phyloP scores from a whole-genome alignment of 1,140 invertebrate genomes.

The Drosophila arizonae region DNA sequence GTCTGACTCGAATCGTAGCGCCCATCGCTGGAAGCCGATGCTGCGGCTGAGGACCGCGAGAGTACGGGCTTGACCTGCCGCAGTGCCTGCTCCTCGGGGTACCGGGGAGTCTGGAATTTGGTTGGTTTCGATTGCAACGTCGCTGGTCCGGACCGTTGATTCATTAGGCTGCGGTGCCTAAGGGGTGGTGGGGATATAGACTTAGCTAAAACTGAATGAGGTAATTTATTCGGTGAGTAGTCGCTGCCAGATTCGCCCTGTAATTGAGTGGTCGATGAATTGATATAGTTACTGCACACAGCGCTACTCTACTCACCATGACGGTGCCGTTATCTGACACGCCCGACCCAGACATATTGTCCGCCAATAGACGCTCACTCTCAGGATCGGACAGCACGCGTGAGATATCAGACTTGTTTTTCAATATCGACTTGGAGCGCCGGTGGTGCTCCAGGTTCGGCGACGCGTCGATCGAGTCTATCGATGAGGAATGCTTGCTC shows the following conservation, averaged over 20 bases:
- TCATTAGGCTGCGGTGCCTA: constrained; percentile 80
- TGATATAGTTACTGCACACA: not conserved
- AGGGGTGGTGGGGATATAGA: constrained; percentile 83
- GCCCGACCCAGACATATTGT: constrained; percentile 84
- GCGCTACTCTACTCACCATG: constrained; percentile 44
- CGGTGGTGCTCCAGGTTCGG: constrained; percentile 86
- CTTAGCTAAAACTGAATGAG: constrained; percentile 83
- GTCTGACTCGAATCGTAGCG: constrained; percentile 68
- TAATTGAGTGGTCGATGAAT: not conserved
- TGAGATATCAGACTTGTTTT: constrained; percentile 87
- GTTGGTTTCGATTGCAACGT: constrained; percentile 78
- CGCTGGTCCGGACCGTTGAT: constrained; percentile 81
- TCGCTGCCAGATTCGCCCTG: constrained; percentile 83
- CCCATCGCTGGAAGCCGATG: constrained; percentile 48
- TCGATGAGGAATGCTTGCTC: constrained; percentile 88
- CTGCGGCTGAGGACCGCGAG: constrained; percentile 46
- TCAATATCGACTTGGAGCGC: constrained; percentile 90
- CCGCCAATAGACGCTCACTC: constrained; percentile 89
- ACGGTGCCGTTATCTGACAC: constrained; percentile 84
- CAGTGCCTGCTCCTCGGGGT: constrained; percentile 78
- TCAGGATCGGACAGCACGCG: constrained; percentile 86
- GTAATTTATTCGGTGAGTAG: constrained; percentile 83
- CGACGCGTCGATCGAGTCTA: constrained; percentile 88
- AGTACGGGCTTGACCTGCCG: constrained; percentile 76
- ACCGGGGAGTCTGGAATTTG: constrained; percentile 82